Percentiles rank a stretch among this genome's conserved stretches.
Evolutionary conservation across 2,888 invertebrate species (phyloP).

Genomic region (Tineola bisselliella): DNA sequence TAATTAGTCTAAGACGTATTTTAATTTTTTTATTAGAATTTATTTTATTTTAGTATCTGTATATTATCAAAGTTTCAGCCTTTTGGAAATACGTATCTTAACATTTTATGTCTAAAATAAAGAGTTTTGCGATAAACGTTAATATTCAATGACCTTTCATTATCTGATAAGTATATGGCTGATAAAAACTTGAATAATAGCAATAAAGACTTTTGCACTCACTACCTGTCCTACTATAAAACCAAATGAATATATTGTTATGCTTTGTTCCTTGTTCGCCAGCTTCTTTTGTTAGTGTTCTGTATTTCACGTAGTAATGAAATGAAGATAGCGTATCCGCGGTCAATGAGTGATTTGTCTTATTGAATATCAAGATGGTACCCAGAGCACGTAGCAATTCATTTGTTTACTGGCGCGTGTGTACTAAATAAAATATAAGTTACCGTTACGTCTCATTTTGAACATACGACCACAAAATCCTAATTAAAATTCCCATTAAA

Average conservation of each 20-base stretch:
- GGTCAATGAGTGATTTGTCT: background rate
- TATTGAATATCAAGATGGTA: background rate
- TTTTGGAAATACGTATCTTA: background rate
- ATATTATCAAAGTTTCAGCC: background rate
- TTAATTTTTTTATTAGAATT: no score
- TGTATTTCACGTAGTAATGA: no score
- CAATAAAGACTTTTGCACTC: background rate
- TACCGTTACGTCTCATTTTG: background rate
- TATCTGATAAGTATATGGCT: background rate
- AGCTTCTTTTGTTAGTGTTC: no score
- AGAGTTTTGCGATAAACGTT: background rate
- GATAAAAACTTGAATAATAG: background rate
- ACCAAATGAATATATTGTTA: no score
- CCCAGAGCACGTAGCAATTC: background rate
- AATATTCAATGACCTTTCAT: conserved; percentile 11
- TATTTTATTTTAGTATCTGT: no score
- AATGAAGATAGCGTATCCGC: background rate
- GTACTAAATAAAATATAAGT: conserved; percentile 1
- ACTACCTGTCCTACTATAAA: background rate
- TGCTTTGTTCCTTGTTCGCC: no score
- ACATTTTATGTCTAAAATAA: background rate
- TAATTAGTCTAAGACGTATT: no score
- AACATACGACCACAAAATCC: background rate
- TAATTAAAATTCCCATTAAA: background rate
- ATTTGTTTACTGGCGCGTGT: background rate